Base-by-base conservation (phyloP, 2,888 invertebrate genomes). In the Gastrophysa polygoni region DNA sequence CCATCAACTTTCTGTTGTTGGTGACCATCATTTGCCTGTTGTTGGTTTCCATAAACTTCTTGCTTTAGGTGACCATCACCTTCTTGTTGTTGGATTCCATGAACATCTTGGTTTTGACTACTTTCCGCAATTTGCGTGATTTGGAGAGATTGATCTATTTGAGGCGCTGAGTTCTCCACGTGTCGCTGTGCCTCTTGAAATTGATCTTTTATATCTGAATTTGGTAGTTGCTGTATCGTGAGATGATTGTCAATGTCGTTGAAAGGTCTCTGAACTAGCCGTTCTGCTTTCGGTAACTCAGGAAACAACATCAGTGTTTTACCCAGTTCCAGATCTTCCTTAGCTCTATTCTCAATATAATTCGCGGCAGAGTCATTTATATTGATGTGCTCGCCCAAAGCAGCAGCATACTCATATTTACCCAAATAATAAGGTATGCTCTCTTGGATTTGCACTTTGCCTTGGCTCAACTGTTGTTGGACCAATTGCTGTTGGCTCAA, bases 391-490 rank as follows among this genome's bases (percentile, higher is more conserved):
- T 81, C 79, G 67, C 80, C 75, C 56, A 79, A 79, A 14, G 80
- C 78, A 66, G 82, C 79, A 4, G 81, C 79, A 29, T 82, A 82
- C 68, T 83, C 82, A 14, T 84, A 78, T 72, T 81, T 81, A 1
- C 81, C 81, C 29, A 81, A 71, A 69, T 85, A 85, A 60, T 85
- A 78, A 0, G 87, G 87, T 16, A 89, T 80, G 0, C 89, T 89
- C 76, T 88, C 83, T 71, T 89, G 89, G 2, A 90, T 79, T 80
- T 90, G 88, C 1, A 90, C 88, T 32, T 83, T n/a, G n/a, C n/a
- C 78, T 0, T 82, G 82, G 61, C 78, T 81, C 8, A 84, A 80
- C 48, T 82, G 81, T 43, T 82, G 75, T n/a, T 50, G 7, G 16
- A n/a, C n/a, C n/a, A n/a, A n/a, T n/a, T n/a, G n/a, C n/a, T 83